phyloP scores from a whole-genome alignment of 2,113 vertebrate genomes.

The Haemorhous mexicanus region DNA sequence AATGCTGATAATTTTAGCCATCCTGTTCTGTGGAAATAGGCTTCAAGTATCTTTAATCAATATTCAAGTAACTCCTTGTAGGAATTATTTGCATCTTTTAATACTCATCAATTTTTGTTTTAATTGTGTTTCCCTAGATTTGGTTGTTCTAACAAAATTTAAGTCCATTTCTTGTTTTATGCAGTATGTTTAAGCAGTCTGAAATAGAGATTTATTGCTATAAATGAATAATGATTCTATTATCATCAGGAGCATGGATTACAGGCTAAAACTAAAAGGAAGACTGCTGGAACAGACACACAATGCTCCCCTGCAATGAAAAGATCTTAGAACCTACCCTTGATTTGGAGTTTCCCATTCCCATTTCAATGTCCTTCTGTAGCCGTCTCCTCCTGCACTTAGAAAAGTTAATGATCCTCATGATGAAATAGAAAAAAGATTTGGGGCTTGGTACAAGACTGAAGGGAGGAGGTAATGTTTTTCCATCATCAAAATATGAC shows the following conservation, averaged over 20 bases:
- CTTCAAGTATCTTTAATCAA: background rate
- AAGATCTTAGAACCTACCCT: constrained; percentile 72
- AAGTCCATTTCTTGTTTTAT: background rate
- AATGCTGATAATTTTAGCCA: background rate
- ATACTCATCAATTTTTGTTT: background rate
- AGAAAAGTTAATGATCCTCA: constrained; percentile 76
- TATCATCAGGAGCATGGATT: background rate
- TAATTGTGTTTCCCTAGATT: background rate
- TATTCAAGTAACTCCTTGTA: background rate
- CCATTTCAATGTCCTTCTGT: constrained; percentile 84
- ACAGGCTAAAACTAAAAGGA: background rate
- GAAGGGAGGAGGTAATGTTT: constrained; percentile 87
- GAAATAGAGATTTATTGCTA: background rate
- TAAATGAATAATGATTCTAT: background rate
- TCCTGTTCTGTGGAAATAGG: background rate
- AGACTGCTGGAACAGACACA: background rate
- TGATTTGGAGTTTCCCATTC: constrained; percentile 85
- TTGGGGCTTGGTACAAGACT: constrained; percentile 89
- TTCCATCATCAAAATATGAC: constrained; percentile 88
- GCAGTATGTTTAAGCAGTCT: background rate
- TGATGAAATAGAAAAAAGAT: constrained; percentile 82
- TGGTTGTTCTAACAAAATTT: background rate
- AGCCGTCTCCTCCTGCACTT: constrained; percentile 78
- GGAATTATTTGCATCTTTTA: background rate
- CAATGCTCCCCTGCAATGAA: background rate